These are phyloP conservation scores for Anser brachyrhynchus DNA, from an alignment of 2,113 vertebrate genomes.

Conservation along the genomic window DNA sequence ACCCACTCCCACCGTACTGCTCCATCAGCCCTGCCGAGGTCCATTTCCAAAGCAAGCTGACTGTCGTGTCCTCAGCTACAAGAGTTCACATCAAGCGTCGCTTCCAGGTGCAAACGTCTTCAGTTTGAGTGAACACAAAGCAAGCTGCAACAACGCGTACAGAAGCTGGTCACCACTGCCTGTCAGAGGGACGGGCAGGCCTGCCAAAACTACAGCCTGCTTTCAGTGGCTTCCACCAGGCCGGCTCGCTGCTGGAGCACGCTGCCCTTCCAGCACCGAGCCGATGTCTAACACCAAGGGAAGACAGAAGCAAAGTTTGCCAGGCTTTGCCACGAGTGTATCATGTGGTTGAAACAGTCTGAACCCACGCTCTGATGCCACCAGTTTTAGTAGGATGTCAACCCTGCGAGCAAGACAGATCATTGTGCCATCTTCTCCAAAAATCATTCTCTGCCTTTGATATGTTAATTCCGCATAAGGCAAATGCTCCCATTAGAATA, in stretches of 20 bases:
- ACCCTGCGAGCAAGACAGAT: not conserved
- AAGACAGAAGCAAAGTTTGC: not conserved
- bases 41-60: not conserved
- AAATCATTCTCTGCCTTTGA: conserved; percentile 54
- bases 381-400: not conserved
- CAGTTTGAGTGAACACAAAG: not conserved
- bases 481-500: conserved; percentile 66
- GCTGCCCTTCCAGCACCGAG: not conserved
- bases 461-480: conserved; percentile 51
- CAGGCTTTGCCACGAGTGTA: not conserved
- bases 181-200: not conserved
- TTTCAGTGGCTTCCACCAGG: not conserved
- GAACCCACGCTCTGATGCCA: not conserved
- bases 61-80: rapidly evolving
- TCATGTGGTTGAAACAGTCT: not conserved
- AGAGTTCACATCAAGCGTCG: not conserved
- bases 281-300: not conserved
- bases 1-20: not conserved
- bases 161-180: not conserved
- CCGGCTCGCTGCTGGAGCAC: rapidly evolving
- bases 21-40: not conserved
- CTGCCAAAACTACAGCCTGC: not conserved
- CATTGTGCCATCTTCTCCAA: conserved; percentile 36
- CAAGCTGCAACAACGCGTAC: rapidly evolving
- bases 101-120: not conserved